Evolutionary conservation across 1,140 invertebrate genomes (phyloP), one percentile per base, ranked within the genome.

Genomic region (Bombus soroeensis): DNA sequence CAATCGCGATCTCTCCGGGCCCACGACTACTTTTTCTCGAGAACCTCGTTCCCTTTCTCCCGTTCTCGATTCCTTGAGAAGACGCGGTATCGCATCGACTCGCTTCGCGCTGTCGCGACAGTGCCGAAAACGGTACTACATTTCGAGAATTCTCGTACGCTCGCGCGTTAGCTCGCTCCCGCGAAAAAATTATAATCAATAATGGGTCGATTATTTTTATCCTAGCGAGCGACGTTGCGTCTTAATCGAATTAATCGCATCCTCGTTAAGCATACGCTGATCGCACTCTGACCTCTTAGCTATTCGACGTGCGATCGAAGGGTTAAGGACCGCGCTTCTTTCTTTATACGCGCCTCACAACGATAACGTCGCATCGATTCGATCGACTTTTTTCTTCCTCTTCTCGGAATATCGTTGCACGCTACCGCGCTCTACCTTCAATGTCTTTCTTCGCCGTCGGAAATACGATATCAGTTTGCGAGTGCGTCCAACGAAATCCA

Each of bases 241-340:
- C 64, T 53, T 39, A 57, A 80, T 70, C 28, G 64, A 83, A 75
- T 88, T 74, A 87, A 82, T 88, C 41, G n/a, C 64, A 18, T 74
- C 12, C 43, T 66, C 34, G 34, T 68, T 32, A 72, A 39, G 43
- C 39, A 9, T n/a, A 10, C 34, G 47, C 15, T 28, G 78, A 57
- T 80, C 34, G 78, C 25, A 25, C 66, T 71, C 53, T 32, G 18
- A 37, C 37, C 43, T 70, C 34, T 53, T 53, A 18, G 18, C 6
- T 53, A 22, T 53, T 53, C 47, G 37, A 59, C 57, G 15, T 2
- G 25, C 15, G 22, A 25, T 68, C 22, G 15, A 39, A 71, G 66
- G 79, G 79, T 71, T n/a, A 53, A 71, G 34, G 66, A 57, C 66
- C 66, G 47, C 39, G 41, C 2, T 32, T 47, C 8, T 47, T 47